A percentile compares a stretch with the other conserved stretches of the same genome.
Conservation (phyloP, 1,140 invertebrate genomes). For the Euschistus heros region DNA sequence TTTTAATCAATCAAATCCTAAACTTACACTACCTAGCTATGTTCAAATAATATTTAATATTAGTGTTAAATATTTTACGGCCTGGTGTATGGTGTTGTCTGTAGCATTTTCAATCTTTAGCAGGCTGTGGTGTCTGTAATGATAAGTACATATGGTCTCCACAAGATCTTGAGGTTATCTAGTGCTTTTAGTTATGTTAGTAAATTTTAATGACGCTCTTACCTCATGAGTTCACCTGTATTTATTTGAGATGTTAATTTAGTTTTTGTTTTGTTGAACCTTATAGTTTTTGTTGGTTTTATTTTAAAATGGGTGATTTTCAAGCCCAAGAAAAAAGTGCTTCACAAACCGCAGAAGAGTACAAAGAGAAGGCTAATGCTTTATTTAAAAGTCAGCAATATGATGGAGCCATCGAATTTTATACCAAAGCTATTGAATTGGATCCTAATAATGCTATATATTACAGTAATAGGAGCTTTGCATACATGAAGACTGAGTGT, state of each 20-base stretch:
- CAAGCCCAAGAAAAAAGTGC: constrained; percentile 2
- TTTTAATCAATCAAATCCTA: too few species aligned
- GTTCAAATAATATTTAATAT: too few species aligned
- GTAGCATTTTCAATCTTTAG: too few species aligned
- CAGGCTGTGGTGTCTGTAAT: neutral
- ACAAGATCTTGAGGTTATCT: neutral
- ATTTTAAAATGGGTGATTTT: constrained; percentile 2
- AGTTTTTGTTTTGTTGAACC: neutral
- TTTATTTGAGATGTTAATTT: constrained; percentile 1
- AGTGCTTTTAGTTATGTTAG: neutral
- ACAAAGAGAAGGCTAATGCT: constrained; percentile 74
- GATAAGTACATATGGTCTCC: constrained; percentile 9
- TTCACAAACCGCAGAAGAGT: constrained; percentile 47
- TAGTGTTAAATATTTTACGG: too few species aligned
- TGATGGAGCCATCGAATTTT: constrained; percentile 76
- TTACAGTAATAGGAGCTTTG: constrained; percentile 90
- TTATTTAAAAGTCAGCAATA: constrained; percentile 77
- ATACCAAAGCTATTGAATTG: constrained; percentile 81
- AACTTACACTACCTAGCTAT: too few species aligned
- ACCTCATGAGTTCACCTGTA: neutral
- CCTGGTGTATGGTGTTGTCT: too few species aligned
- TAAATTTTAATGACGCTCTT: neutral
- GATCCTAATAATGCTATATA: constrained; percentile 77
- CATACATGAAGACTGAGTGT: constrained; percentile 82
- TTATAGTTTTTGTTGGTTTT: constrained; percentile 2